These are phyloP conservation scores for Penaeus japonicus DNA, from an alignment of 1,140 invertebrate species.

Conservation along the genomic window DNA sequence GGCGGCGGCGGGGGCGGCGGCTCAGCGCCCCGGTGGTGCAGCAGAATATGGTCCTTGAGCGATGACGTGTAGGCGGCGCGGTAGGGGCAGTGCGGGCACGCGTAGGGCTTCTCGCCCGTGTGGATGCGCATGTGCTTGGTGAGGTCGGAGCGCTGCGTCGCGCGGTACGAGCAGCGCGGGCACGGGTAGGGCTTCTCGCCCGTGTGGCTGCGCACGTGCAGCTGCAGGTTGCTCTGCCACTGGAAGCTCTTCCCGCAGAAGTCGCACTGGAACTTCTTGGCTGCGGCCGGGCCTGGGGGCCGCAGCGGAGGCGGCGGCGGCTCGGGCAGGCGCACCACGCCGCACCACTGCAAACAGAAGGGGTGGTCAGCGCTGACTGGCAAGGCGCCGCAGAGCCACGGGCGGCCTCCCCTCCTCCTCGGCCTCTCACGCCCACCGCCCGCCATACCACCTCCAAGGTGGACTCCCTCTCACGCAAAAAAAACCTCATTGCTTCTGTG, in stretches of 20 bases:
- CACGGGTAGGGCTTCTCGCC: constrained; percentile 50
- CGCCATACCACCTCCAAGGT: too few relatives aligned
- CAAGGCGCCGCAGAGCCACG: too few relatives aligned
- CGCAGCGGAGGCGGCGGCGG: background rate
- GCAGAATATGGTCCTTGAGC: constrained; percentile 35
- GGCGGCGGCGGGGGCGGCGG: background rate
- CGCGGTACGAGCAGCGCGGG: constrained; percentile 32
- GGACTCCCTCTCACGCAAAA: too few relatives aligned
- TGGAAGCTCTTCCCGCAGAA: constrained; percentile 47
- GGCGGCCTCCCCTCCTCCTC: too few relatives aligned
- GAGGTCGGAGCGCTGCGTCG: constrained; percentile 38
- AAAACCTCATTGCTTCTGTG: too few relatives aligned
- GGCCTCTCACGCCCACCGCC: too few relatives aligned
- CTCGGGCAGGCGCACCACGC: constrained; percentile 4
- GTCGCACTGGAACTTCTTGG: constrained; percentile 38
- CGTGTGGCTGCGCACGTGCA: constrained; percentile 40
- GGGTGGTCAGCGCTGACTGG: constrained; percentile 7
- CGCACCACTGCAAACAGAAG: constrained; percentile 49
- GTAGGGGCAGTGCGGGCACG: constrained; percentile 41
- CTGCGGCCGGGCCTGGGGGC: background rate
- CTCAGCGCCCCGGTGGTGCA: constrained; percentile 30
- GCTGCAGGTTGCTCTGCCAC: constrained; percentile 47
- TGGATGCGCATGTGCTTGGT: constrained; percentile 44
- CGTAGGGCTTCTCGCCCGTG: constrained; percentile 50
- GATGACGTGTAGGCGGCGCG: constrained; percentile 39